Percentiles rank a stretch among this genome's conserved stretches.
phyloP scores from a whole-genome alignment of 2,797 vertebrate genomes.

The Cetoscarus ocellatus region DNA sequence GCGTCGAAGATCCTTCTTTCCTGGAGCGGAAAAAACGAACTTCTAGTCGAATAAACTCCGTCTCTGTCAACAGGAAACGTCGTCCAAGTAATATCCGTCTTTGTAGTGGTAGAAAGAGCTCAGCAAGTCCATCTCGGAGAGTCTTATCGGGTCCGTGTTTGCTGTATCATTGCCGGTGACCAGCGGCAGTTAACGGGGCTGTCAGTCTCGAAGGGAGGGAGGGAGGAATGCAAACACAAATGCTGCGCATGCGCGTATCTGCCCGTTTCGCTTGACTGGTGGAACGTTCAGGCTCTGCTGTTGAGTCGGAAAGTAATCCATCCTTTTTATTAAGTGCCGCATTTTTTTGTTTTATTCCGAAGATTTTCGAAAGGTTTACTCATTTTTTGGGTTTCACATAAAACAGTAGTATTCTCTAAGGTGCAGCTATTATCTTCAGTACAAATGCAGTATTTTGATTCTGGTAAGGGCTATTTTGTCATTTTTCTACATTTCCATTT shows the following conservation, averaged over 20 bases:
- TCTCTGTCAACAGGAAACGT: slow-evolving; percentile 1
- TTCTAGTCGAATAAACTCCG: not conserved
- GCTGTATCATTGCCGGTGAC: slow-evolving; percentile 85
- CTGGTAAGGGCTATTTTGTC: too few relatives aligned
- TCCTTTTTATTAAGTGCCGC: too few relatives aligned
- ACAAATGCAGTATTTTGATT: too few relatives aligned
- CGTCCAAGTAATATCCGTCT: slow-evolving; percentile 41
- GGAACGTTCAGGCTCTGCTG: slow-evolving; percentile 4
- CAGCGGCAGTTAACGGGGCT: slow-evolving; percentile 64
- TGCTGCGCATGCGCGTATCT: slow-evolving; percentile 50
- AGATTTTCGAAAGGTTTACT: too few relatives aligned
- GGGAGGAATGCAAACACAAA: slow-evolving; percentile 64
- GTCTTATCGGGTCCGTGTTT: slow-evolving; percentile 66
- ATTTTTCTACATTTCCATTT: too few relatives aligned
- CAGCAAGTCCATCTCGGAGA: slow-evolving; percentile 56
- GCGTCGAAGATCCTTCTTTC: slow-evolving; percentile 47
- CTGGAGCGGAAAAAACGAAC: not conserved
- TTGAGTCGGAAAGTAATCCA: not conserved
- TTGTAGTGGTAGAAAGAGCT: slow-evolving; percentile 33
- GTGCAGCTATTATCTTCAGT: too few relatives aligned
- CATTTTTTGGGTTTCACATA: too few relatives aligned
- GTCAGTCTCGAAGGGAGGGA: slow-evolving; percentile 61
- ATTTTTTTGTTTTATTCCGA: not conserved
- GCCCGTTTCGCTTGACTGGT: not conserved
- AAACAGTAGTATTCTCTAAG: too few relatives aligned